Conservation (phyloP, 2,797 vertebrate species). For the Thalassophryne amazonica region DNA sequence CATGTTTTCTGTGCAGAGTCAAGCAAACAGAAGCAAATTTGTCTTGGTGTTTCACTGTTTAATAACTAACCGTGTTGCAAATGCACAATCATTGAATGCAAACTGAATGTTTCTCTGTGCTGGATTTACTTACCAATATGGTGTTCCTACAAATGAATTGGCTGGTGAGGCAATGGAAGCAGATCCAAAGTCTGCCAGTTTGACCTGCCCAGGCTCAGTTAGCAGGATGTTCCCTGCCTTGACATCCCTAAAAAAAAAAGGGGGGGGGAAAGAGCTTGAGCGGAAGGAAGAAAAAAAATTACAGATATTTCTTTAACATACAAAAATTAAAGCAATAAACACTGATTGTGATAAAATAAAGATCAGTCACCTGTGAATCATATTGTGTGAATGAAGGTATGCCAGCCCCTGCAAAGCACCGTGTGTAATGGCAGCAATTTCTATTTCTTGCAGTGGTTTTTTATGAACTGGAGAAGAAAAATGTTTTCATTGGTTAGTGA, state of each 20-base stretch:
- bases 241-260: slow-evolving; percentile 84
- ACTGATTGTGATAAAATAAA: background rate
- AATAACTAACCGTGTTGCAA: too few species aligned
- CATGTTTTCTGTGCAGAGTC: too few species aligned
- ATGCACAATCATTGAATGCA: too few species aligned
- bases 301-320: background rate
- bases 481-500: background rate
- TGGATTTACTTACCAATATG: slow-evolving; percentile 89
- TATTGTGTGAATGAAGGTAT: slow-evolving; percentile 98
- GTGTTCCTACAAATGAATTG: slow-evolving; percentile 99
- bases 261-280: background rate
- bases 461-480: slow-evolving; percentile 87
- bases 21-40: background rate
- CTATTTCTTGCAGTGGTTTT: slow-evolving; percentile 97
- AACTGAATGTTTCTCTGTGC: too few species aligned
- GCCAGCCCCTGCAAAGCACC: slow-evolving; percentile 98
- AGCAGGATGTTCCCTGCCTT: slow-evolving; percentile 98
- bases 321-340: too few species aligned
- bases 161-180: slow-evolving; percentile 98
- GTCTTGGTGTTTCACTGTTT: background rate
- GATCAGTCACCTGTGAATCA: slow-evolving; percentile 91
- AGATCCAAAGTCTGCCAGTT: slow-evolving; percentile 98
- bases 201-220: slow-evolving; percentile 97
- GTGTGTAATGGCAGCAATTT: slow-evolving; percentile 98
- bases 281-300: background rate